phyloP scores from a whole-genome alignment of 2,797 vertebrate genomes.

The Mallotus villosus region DNA sequence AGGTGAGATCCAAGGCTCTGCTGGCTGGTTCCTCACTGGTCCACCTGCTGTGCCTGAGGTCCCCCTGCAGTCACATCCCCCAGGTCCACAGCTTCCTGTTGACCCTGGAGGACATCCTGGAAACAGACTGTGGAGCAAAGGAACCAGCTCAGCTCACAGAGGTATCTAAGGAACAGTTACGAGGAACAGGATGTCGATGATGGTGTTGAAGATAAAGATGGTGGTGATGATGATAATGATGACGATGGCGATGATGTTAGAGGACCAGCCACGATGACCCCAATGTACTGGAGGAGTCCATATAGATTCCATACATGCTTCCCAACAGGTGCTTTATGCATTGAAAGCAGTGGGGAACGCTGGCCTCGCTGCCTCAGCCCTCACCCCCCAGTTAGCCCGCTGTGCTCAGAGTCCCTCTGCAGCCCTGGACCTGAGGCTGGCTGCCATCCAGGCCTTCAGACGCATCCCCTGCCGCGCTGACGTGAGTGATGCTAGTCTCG shows the following conservation, averaged over 20 bases:
- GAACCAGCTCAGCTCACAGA: conserved; percentile 38
- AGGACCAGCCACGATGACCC: not conserved
- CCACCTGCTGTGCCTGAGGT: conserved; percentile 75
- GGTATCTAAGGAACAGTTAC: conserved; percentile 47
- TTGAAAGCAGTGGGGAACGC: conserved; percentile 85
- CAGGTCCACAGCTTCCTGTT: conserved; percentile 73
- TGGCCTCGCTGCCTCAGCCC: conserved; percentile 64
- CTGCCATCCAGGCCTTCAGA: conserved; percentile 82
- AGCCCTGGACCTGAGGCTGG: conserved; percentile 69
- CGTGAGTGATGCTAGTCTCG: conserved; percentile 62
- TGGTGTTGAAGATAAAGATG: not conserved
- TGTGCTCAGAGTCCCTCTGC: conserved; percentile 64
- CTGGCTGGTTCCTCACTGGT: conserved; percentile 78
- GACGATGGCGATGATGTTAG: not conserved
- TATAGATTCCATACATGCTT: not conserved
- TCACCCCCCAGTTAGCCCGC: conserved; percentile 67
- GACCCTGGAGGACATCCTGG: conserved; percentile 69
- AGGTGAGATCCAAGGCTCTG: conserved; percentile 66
- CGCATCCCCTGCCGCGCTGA: conserved; percentile 79
- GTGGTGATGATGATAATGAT: not conserved
- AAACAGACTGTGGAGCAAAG: conserved; percentile 58
- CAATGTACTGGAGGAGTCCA: not conserved
- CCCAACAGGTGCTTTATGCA: conserved; percentile 71
- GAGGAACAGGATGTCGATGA: not conserved
- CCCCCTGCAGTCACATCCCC: conserved; percentile 64